Base-by-base conservation (phyloP, 1,140 invertebrate genomes). In the Melipona quadrifasciata region DNA sequence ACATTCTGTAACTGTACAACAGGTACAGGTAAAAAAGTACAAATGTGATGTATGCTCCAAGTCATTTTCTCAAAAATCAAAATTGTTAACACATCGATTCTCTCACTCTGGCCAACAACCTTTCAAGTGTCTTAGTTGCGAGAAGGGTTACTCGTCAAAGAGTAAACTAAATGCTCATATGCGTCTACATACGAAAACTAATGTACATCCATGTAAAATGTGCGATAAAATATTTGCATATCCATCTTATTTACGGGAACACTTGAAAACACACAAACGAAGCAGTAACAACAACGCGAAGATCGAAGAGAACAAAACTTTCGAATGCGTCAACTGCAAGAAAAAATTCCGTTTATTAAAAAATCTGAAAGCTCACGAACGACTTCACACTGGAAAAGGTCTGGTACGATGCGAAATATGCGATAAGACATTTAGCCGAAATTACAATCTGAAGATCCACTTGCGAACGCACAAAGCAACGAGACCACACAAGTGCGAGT, bases 401-500 rank as follows among this genome's bases (percentile, higher is more conserved):
- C 77, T 95, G n/a, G 76, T 94, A 39, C 90, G 88, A 47, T 95
- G 94, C 72, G 93, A 94, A 81, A 91, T 93, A 82, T 97, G 96
- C 89, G 93, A 95, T 71, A 95, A 95, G 84, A 85, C 91, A 64
- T 95, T 95, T 77, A 92, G 88, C 53, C 90, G 92, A 27, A 93
- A 92, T 34, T 94, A 94, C 73, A 92, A 92, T 80, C 78, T 95
- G 16, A 94, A 95, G 79, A 86, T 89, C 74, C 95, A 95, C 78
- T 79, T 95, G 78, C 86, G 85, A 71, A 92, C 88, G 51, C 95
- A 95, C 73, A 92, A 92, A 61, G 74, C 86, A 1, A 83, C 91
- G 14, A 95, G 93, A 79, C 87, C 93, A 14, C 94, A 95, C 80
- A 93, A 94, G 70, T 96, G 96, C 87, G 91, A 95, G 55, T 94